Conservation (phyloP, 2,113 vertebrate genomes). For the Machaerirhynchus nigripectus region DNA sequence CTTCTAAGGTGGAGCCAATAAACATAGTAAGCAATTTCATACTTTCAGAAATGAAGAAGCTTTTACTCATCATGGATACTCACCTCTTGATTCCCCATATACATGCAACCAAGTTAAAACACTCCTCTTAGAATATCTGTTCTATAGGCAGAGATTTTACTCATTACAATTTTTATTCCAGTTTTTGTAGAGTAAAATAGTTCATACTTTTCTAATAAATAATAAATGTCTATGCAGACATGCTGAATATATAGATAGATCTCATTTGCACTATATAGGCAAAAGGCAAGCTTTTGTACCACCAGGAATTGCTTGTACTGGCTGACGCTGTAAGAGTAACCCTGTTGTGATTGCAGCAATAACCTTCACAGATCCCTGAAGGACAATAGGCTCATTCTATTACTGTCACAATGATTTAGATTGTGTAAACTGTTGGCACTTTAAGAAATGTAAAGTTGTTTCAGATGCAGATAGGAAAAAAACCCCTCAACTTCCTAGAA, state of each 20-base stretch:
- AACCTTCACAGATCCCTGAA: conserved; percentile 30
- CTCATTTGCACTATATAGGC: not conserved
- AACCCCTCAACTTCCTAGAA: not conserved
- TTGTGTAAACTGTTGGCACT: conserved; percentile 26
- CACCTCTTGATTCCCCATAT: not conserved
- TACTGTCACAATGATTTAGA: conserved; percentile 28
- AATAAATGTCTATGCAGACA: not conserved
- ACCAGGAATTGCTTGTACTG: not conserved
- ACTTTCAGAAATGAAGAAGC: not conserved
- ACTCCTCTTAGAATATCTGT: not conserved
- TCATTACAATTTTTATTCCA: not conserved
- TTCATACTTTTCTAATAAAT: not conserved
- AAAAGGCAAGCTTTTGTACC: not conserved
- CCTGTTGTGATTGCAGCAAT: not conserved
- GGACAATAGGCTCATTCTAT: conserved; percentile 23
- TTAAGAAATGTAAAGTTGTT: conserved; percentile 33
- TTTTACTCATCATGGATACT: not conserved
- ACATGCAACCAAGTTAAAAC: not conserved
- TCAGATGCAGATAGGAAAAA: conserved; percentile 29
- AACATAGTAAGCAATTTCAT: not conserved
- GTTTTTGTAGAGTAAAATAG: not conserved
- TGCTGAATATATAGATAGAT: not conserved
- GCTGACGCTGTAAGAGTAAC: not conserved
- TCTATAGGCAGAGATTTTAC: not conserved
- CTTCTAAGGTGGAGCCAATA: not conserved